Evolutionary conservation across 2,797 vertebrate genomes (phyloP), one percentile per base, ranked within the genome.

Genomic region (Mastacembelus armatus): DNA sequence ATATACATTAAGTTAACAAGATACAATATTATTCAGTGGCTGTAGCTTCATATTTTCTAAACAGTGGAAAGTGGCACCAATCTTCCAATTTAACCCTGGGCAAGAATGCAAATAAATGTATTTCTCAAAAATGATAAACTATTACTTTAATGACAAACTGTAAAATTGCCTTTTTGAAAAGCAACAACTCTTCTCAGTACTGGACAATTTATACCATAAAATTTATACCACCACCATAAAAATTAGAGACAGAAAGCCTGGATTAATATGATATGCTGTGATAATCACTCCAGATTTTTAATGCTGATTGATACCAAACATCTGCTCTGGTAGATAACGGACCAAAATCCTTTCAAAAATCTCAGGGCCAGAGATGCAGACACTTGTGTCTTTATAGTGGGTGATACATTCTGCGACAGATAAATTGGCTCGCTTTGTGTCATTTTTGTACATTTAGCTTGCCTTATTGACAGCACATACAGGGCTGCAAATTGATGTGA

Each of bases 401-500:
- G 14, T 38, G 39, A 22, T 48, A 55, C 47, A 49, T 63, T 72
- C 59, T 55, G 43, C 35, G 51, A 69, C 54, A 38, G 30, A 68
- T 15, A 40, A 36, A 42, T n/a, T 42, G 49, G 22, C 51, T 50
- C 49, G 11, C 21, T 74, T n/a, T 4, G 1, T 43, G 32, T 27
- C 80, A 77, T 85, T 84, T 75, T 64, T 24, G 56, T 42, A 43
- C 10, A 7, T 71, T 84, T 77, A 51, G 77, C 61, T 71, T 39
- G 42, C 62, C 51, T 67, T 68, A 67, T 70, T 78, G 67, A 78
- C 66, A 69, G 63, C 63, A 65, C 66, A 64, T 38, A 54, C 43
- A 80, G 38, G 66, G 56, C 57, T 69, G 61, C 50, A 79, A 83
- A 82, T 69, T 54, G 70, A 77, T 61, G 63, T 54, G 51, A 68